Evolutionary conservation across 2,113 vertebrate species (phyloP).

Genomic region (Nanorana parkeri): DNA sequence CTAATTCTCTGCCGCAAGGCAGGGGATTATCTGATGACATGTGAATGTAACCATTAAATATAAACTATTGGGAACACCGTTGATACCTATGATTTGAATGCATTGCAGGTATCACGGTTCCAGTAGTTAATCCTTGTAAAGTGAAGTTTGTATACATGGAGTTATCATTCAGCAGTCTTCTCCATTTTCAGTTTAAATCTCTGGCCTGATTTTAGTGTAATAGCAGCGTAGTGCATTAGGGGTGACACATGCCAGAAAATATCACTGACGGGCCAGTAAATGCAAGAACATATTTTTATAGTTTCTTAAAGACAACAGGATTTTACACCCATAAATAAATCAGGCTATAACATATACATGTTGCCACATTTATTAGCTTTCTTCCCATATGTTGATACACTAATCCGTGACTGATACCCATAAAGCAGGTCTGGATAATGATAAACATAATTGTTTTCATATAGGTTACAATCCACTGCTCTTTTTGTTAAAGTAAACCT

Average conservation of each 20-base stretch:
- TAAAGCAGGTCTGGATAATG: too few species aligned
- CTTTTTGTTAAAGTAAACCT: too few species aligned
- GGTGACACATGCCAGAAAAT: constrained; percentile 5
- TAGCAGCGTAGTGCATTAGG: not conserved
- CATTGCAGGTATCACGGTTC: not conserved
- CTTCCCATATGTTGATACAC: too few species aligned
- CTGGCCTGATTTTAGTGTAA: not conserved
- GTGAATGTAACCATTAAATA: constrained; percentile 32
- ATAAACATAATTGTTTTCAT: too few species aligned
- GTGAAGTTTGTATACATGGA: constrained; percentile 21
- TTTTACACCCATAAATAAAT: not conserved
- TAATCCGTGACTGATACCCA: too few species aligned
- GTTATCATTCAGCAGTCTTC: constrained; percentile 30
- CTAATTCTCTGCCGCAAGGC: constrained; percentile 10
- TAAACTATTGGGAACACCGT: constrained; percentile 23
- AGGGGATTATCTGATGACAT: constrained; percentile 30
- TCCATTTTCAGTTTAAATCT: constrained; percentile 13
- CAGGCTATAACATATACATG: not conserved
- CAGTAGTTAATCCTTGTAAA: constrained; percentile 21
- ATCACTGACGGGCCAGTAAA: not conserved
- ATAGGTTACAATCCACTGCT: too few species aligned
- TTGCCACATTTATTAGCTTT: not conserved
- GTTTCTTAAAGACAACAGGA: not conserved
- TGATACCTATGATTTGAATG: constrained; percentile 6
- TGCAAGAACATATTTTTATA: not conserved